These are phyloP conservation scores for Junonia oenone DNA, from an alignment of 2,888 invertebrate species.

Conservation along the genomic window DNA sequence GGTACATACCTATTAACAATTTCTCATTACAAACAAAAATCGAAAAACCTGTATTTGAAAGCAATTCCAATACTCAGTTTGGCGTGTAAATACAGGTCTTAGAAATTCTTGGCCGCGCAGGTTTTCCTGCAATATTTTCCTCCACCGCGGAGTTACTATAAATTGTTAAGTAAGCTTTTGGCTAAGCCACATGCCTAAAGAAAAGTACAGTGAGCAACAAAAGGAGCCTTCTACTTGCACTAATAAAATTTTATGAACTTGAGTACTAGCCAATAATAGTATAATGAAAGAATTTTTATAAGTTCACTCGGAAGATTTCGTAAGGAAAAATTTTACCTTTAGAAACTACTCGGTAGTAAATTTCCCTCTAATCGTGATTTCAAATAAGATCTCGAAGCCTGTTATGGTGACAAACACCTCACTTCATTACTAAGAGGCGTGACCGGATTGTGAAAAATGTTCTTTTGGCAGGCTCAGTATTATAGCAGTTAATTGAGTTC, in stretches of 20 bases:
- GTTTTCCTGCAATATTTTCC: slow-evolving; percentile 23
- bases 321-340: slow-evolving; percentile 1
- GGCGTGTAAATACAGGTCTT: slow-evolving; percentile 15
- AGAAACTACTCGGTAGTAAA: slow-evolving; percentile 44
- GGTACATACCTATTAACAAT: no score
- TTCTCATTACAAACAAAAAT: background rate
- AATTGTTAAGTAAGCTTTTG: slow-evolving; percentile 29
- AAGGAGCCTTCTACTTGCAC: slow-evolving; percentile 21
- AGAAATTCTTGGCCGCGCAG: slow-evolving; percentile 17
- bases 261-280: slow-evolving; percentile 24
- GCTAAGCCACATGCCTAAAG: slow-evolving; percentile 22
- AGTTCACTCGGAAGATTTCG: background rate
- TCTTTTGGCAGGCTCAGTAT: slow-evolving; percentile 33
- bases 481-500: slow-evolving; percentile 14
- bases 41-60: slow-evolving; percentile 2
- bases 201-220: slow-evolving; percentile 26
- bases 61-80: slow-evolving; percentile 10
- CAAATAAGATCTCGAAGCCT: slow-evolving; percentile 56
- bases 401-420: slow-evolving; percentile 67
- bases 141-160: slow-evolving; percentile 18
- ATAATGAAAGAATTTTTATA: slow-evolving; percentile 16
- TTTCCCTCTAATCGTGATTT: slow-evolving; percentile 65
- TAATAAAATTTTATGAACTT: slow-evolving; percentile 29
- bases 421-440: slow-evolving; percentile 64
- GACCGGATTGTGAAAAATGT: slow-evolving; percentile 59